Base-by-base conservation (phyloP, 2,888 invertebrate genomes). In the Prosopocoilus inquinatus region DNA sequence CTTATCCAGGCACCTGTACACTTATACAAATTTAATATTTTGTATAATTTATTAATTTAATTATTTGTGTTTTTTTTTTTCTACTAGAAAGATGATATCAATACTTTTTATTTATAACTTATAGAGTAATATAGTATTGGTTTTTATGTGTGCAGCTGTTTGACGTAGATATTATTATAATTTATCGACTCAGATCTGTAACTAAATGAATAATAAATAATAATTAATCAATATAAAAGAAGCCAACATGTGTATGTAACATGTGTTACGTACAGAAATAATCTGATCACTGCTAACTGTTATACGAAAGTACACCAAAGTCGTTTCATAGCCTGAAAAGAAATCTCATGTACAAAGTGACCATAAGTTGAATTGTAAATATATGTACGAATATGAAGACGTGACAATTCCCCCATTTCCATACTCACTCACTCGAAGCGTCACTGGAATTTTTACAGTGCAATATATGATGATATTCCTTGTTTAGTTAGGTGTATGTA, bases 361-460 rank as follows among this genome's bases (percentile, higher is more conserved):
- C 58, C 55, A 57, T 59, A 55, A 47, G 51, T 35, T 41, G 12
- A 34, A 52, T 49, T 57, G 52, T 49, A 38, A 48, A 56, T 48
- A 32, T 47, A 56, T 52, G 48, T 50, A 57, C 46, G 12, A 12
- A 44, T 50, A 56, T 48, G 47, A 56, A 50, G 57, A 54, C 57
- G 53, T 54, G 53, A 54, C 47, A 35, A 57, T 52, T 46, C 45
- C 47, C 46, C 47, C 35, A 13, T 46, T 28, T 28, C 20, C 20
- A 28, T 28, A 28, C 20, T 28, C 20, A 28, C 20, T 28, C 20
- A 52, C 52, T 52, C 52, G 38, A 52, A 9, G 48, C 48, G 67
- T 60, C 70, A 68, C 69, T 68, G 68, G 64, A 62, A 69, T 67
- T 64, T n/a, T 65, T 62, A 68, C 70, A 70, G 72, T 72, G 71